Evolutionary conservation across 2,888 invertebrate species (phyloP).

Genomic region (Lymantria monacha): DNA sequence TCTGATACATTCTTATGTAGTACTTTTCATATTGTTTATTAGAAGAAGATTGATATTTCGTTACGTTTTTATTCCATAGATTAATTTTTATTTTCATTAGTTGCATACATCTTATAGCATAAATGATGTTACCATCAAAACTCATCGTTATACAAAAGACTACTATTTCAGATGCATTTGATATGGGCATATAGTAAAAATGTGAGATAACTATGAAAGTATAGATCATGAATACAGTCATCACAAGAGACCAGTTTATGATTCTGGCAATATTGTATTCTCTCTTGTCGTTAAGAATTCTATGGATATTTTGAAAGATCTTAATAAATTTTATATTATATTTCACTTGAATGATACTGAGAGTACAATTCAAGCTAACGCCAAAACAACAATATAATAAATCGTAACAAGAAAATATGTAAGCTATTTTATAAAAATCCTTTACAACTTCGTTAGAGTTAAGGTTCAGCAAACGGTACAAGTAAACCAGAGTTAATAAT

Average conservation of each 20-base stretch:
- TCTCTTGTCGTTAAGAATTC: slow-evolving; percentile 1
- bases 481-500: background rate
- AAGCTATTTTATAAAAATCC: background rate
- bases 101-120: slow-evolving; percentile 2
- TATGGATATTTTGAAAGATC: slow-evolving; percentile 17
- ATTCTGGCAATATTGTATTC: background rate
- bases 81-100: slow-evolving; percentile 6
- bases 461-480: background rate
- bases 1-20: slow-evolving; percentile 2
- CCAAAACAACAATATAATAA: slow-evolving; percentile 1
- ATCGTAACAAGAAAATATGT: slow-evolving; percentile 4
- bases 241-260: background rate
- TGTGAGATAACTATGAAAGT: background rate
- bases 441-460: background rate
- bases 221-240: background rate
- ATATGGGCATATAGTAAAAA: background rate
- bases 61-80: slow-evolving; percentile 9
- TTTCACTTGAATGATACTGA: background rate
- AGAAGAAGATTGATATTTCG: background rate
- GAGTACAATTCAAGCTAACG: slow-evolving; percentile 6
- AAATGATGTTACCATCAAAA: slow-evolving; percentile 11
- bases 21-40: background rate
- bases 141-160: background rate
- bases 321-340: slow-evolving; percentile 9
- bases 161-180: background rate